Conservation (phyloP, 2,797 vertebrate species). For the Channallabes apus region DNA sequence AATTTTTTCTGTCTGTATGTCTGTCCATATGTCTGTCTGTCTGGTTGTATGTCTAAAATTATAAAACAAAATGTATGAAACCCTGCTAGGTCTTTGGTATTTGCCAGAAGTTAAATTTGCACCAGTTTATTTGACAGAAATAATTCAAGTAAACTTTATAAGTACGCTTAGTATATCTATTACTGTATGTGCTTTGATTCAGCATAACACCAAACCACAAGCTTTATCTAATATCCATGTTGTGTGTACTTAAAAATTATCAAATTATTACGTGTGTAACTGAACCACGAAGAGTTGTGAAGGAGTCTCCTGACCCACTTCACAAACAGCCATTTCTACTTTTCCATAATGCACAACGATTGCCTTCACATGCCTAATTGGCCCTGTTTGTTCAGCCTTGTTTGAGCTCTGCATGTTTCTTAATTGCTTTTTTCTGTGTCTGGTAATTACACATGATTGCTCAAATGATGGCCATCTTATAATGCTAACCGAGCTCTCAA, state of each 20-base stretch:
- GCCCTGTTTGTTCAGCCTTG: constrained; percentile 30
- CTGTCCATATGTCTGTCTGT: no score
- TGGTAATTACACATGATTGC: constrained; percentile 31
- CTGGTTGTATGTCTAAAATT: no score
- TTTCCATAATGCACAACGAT: constrained; percentile 38
- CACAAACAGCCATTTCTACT: constrained; percentile 14
- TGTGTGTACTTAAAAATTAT: not conserved
- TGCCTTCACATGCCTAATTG: constrained; percentile 31
- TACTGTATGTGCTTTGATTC: not conserved
- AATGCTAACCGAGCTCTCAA: constrained; percentile 31
- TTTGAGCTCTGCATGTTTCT: constrained; percentile 32
- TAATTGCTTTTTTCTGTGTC: constrained; percentile 30
- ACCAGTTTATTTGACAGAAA: no score
- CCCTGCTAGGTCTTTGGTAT: no score
- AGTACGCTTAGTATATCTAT: not conserved
- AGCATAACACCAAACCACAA: not conserved
- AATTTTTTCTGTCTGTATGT: no score
- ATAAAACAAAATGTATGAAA: no score
- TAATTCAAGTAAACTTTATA: not conserved
- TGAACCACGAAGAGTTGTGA: not conserved
- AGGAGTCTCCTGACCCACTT: constrained; percentile 13
- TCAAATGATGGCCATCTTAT: constrained; percentile 22
- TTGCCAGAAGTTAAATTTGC: no score
- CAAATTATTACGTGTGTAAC: not conserved
- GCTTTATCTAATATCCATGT: not conserved